Conservation (phyloP, 2,113 vertebrate species). For the Lasiurus cinereus region DNA sequence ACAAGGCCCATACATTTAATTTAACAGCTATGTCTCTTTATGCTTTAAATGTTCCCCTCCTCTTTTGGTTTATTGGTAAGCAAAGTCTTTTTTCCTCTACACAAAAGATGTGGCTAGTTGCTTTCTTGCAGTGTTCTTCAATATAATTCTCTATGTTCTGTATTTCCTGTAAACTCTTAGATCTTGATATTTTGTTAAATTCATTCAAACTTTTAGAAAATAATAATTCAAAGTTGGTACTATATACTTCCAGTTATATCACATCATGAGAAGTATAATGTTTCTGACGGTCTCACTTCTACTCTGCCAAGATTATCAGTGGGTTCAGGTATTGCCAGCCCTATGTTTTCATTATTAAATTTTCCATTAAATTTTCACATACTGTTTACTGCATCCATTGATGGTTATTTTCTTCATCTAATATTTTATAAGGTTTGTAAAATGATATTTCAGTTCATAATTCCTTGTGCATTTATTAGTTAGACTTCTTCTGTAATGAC, state of each 20-base stretch:
- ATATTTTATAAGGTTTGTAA: background rate
- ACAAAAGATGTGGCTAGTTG: background rate
- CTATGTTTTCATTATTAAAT: background rate
- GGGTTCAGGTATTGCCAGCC: background rate
- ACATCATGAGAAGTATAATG: background rate
- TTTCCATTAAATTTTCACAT: background rate
- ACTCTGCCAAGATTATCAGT: background rate
- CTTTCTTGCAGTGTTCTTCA: background rate
- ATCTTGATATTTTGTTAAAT: background rate
- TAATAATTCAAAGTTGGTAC: background rate
- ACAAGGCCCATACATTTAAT: background rate
- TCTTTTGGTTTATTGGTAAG: background rate
- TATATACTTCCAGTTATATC: background rate
- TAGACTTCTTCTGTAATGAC: background rate
- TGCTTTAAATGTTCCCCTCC: background rate
- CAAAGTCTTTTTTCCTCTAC: background rate
- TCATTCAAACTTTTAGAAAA: slow-evolving; percentile 14
- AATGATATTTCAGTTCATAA: background rate
- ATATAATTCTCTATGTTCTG: background rate
- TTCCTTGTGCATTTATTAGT: background rate
- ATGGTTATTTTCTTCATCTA: background rate
- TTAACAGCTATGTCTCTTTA: background rate
- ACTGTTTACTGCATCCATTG: background rate
- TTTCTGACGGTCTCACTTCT: background rate
- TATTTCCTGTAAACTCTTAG: slow-evolving; percentile 12